Conservation (phyloP, 2,888 invertebrate genomes). For the Andrena flavipes region DNA sequence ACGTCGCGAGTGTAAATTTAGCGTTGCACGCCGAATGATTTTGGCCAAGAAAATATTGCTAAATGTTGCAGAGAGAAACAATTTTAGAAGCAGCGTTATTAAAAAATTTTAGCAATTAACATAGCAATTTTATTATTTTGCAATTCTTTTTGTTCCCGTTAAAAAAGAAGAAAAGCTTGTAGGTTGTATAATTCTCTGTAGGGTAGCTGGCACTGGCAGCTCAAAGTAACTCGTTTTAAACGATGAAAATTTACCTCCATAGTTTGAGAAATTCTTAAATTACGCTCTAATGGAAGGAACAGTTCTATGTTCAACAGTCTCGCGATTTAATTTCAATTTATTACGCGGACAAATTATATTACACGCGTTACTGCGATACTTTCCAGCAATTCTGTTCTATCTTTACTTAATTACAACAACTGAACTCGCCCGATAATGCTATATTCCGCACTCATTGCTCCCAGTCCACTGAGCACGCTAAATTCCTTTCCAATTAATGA, state of each 20-base stretch:
- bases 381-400: neutral
- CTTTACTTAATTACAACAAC: conserved; percentile 8
- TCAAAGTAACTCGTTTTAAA: neutral
- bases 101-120: neutral
- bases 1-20: neutral
- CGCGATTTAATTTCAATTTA: conserved; percentile 3
- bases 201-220: neutral
- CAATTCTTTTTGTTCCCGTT: neutral
- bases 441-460: neutral
- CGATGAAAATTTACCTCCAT: neutral
- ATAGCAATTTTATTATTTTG: neutral
- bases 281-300: conserved; percentile 4
- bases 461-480: neutral
- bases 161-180: neutral
- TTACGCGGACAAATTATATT: conserved; percentile 14
- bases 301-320: neutral
- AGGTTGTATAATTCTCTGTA: neutral
- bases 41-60: too few relatives aligned
- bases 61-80: too few relatives aligned
- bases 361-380: conserved; percentile 1
- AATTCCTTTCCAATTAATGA: conserved; percentile 11
- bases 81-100: neutral
- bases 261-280: neutral
- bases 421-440: conserved; percentile 29
- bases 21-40: too few relatives aligned